Evolutionary conservation across 2,888 invertebrate species (phyloP).

Genomic region (Ophioninae sp.): DNA sequence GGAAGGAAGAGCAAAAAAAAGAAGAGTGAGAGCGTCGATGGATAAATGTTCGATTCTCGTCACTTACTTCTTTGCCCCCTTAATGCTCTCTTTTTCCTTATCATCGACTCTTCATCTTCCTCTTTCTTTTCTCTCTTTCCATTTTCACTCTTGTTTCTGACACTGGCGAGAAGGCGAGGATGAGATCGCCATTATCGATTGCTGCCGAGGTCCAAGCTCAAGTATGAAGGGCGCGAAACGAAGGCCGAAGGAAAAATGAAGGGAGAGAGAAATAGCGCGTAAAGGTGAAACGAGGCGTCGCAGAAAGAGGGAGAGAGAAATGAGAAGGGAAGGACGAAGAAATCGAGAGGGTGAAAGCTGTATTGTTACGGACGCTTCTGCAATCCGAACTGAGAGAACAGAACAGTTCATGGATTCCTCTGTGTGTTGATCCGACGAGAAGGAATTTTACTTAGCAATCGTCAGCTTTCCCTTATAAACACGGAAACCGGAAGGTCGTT

Average conservation of each 20-base stretch:
- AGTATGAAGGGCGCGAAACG: conserved; percentile 49
- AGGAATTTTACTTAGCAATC: conserved; percentile 57
- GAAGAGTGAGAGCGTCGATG: conserved; percentile 52
- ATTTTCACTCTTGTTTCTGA: neutral
- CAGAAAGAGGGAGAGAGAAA: conserved; percentile 10
- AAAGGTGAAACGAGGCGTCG: conserved; percentile 1
- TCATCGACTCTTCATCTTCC: conserved; percentile 9
- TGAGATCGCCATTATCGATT: conserved; percentile 60
- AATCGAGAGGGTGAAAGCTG: conserved; percentile 49
- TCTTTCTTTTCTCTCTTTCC: neutral
- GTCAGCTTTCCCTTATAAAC: conserved; percentile 25
- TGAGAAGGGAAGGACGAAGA: conserved; percentile 17
- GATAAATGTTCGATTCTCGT: conserved; percentile 25
- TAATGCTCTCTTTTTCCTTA: conserved; percentile 7
- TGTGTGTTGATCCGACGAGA: conserved; percentile 60
- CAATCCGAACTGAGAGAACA: conserved; percentile 36
- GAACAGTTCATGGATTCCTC: conserved; percentile 39
- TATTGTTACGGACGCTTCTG: conserved; percentile 44
- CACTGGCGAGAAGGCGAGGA: conserved; percentile 36
- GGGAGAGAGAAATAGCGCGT: conserved; percentile 5
- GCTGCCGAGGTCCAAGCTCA: conserved; percentile 51
- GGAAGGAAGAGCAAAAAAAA: conserved; percentile 11
- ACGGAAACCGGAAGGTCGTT: conserved; percentile 40
- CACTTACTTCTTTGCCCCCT: conserved; percentile 20
- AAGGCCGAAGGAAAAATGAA: conserved; percentile 37